Conservation (phyloP, 2,113 vertebrate species). For the Mandrillus leucophaeus region DNA sequence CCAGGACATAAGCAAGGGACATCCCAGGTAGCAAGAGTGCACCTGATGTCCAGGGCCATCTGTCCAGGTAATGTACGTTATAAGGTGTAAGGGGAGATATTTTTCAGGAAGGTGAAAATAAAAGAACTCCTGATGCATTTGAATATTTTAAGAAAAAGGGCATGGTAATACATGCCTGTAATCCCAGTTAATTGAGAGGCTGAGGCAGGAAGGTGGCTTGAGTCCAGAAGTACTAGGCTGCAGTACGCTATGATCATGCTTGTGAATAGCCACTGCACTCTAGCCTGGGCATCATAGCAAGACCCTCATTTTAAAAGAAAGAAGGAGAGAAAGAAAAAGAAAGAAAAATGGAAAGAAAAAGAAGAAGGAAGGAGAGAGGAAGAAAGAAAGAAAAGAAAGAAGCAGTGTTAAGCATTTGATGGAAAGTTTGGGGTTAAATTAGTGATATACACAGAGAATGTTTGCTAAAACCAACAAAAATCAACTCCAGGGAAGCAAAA, state of each 20-base stretch:
- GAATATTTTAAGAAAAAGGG: not conserved
- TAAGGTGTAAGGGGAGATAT: not conserved
- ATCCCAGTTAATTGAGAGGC: not conserved
- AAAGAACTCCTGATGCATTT: not conserved
- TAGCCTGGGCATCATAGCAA: not conserved
- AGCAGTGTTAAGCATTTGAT: not conserved
- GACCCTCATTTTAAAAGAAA: not conserved
- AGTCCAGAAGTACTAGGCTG: not conserved
- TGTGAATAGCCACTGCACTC: not conserved
- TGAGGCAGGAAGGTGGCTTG: not conserved
- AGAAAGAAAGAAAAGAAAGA: not conserved
- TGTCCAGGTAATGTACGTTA: not conserved
- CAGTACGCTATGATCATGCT: not conserved
- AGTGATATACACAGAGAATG: not conserved
- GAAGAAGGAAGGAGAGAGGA: not conserved
- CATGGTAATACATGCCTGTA: not conserved
- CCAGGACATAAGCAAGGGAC: not conserved
- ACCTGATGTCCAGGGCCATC: not conserved
- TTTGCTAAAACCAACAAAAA: slow-evolving; percentile 9
- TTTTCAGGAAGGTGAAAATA: not conserved
- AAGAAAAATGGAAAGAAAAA: not conserved
- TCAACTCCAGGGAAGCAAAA: not conserved
- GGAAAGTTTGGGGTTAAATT: not conserved
- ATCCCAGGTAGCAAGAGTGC: too few relatives aligned
- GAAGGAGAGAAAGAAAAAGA: not conserved